Percentiles rank a stretch among this genome's conserved stretches.
These are phyloP conservation scores for Varanus salvator DNA, from an alignment of 2,113 vertebrate species.

Conservation along the genomic window DNA sequence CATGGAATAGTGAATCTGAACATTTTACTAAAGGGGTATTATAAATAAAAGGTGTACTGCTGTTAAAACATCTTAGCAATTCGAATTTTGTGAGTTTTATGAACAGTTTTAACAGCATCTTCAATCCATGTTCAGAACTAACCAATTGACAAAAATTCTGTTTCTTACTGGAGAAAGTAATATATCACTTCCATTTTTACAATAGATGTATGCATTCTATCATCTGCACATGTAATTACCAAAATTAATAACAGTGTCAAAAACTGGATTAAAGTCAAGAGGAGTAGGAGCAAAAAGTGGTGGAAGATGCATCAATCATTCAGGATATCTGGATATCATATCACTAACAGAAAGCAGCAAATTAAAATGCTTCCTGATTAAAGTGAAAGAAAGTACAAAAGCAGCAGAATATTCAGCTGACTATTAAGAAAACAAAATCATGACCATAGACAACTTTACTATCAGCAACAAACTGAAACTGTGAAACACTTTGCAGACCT, in stretches of 20 bases:
- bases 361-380: too few species aligned
- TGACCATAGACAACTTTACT: too few species aligned
- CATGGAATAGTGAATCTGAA: not conserved
- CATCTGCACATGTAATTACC: not conserved
- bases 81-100: not conserved
- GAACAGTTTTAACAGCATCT: constrained; percentile 1
- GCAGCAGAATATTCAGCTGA: too few species aligned
- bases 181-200: not conserved
- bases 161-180: not conserved
- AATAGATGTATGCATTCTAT: not conserved
- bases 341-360: too few species aligned
- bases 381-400: too few species aligned
- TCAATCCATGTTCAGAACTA: not conserved
- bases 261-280: not conserved
- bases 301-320: too few species aligned
- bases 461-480: too few species aligned
- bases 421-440: too few species aligned
- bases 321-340: too few species aligned
- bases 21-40: not conserved
- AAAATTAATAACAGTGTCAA: not conserved
- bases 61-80: not conserved
- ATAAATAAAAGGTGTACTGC: not conserved
- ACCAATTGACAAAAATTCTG: not conserved
- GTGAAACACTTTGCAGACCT: too few species aligned
- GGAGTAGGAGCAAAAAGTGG: too few species aligned